Evolutionary conservation across 2,888 invertebrate genomes (phyloP).

Genomic region (Hyalella azteca): DNA sequence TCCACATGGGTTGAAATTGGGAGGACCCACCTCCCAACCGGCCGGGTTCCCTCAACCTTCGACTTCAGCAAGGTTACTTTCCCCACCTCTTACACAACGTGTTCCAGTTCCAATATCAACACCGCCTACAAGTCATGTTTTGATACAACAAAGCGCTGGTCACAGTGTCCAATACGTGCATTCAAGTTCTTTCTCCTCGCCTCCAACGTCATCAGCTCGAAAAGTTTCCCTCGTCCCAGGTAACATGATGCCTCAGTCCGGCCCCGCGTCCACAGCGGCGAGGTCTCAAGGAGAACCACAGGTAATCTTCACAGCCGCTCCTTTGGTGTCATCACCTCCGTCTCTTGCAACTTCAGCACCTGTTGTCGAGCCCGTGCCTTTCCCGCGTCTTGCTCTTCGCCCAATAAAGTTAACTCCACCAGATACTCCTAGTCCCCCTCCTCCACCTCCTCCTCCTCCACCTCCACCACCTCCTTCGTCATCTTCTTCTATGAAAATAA

Average conservation of each 20-base stretch:
- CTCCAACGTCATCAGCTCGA: constrained; percentile 1
- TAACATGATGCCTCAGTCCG: not conserved
- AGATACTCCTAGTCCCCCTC: constrained; percentile 29
- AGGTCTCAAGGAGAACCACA: not conserved
- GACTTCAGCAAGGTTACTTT: not conserved
- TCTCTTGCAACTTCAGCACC: constrained; percentile 23
- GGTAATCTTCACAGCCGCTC: not conserved
- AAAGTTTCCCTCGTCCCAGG: not conserved
- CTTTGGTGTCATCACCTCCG: not conserved
- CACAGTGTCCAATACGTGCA: constrained; percentile 19
- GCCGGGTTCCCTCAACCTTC: not conserved
- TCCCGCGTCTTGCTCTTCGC: constrained; percentile 13
- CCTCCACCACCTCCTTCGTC: constrained; percentile 29
- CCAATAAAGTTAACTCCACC: constrained; percentile 21
- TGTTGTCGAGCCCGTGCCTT: not conserved
- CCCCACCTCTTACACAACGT: not conserved
- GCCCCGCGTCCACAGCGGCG: not conserved
- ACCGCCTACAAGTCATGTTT: constrained; percentile 10
- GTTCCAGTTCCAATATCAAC: not conserved
- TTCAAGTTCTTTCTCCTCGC: constrained; percentile 16
- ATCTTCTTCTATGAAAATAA: constrained; percentile 8
- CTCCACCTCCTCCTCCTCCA: constrained; percentile 42
- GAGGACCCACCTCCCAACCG: not conserved
- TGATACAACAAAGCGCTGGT: not conserved
- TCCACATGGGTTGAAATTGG: not conserved